A percentile compares a stretch with the other conserved stretches of the same genome.
Evolutionary conservation across 2,113 vertebrate species (phyloP).

Genomic region (Vicugna pacos): DNA sequence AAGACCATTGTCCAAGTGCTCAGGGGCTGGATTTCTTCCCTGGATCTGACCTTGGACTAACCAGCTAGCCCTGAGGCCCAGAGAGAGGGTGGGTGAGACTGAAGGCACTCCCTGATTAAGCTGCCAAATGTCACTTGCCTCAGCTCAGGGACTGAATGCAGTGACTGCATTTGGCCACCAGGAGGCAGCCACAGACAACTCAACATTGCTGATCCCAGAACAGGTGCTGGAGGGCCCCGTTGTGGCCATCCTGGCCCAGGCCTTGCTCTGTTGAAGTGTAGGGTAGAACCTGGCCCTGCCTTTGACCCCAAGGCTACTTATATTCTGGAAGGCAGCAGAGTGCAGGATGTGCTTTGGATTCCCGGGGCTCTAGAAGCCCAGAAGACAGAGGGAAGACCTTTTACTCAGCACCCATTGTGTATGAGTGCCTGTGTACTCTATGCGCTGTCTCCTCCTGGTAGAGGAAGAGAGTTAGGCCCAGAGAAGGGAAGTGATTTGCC

Average conservation of each 20-base stretch:
- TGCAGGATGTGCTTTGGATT: background rate
- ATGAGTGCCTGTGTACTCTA: background rate
- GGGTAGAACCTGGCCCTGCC: background rate
- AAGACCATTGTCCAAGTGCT: background rate
- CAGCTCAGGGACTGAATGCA: background rate
- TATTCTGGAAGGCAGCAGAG: background rate
- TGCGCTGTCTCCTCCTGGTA: background rate
- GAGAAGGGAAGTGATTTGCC: background rate
- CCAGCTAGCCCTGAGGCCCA: background rate
- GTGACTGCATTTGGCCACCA: conserved; percentile 30
- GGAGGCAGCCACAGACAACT: conserved; percentile 33
- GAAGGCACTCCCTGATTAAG: too few species aligned
- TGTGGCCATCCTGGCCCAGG: background rate
- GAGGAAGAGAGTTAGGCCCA: background rate
- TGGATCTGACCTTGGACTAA: background rate
- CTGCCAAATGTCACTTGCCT: background rate
- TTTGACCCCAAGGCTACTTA: background rate
- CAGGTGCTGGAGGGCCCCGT: background rate
- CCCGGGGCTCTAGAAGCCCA: background rate
- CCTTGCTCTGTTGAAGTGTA: background rate
- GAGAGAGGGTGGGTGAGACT: background rate
- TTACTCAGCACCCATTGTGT: background rate
- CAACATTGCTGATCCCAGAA: background rate
- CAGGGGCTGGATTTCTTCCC: background rate
- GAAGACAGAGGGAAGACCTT: background rate